phyloP scores from a whole-genome alignment of 2,113 vertebrate genomes.

The Platysternon megacephalum region DNA sequence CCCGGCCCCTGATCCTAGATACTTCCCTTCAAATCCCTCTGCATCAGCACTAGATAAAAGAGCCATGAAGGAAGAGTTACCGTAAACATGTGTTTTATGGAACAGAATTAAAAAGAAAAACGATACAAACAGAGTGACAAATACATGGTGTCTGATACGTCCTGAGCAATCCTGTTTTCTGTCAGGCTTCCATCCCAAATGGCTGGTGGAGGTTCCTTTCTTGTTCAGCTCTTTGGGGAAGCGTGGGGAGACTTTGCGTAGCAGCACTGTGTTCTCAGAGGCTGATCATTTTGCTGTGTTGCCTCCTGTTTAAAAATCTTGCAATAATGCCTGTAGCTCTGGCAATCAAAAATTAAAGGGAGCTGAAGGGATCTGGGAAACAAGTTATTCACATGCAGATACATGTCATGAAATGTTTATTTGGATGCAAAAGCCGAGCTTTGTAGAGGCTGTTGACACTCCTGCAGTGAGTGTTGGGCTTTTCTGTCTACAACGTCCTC shows the following conservation, averaged over 20 bases:
- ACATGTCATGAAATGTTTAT: neutral
- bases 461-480: neutral
- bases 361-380: neutral
- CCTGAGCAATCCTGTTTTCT: neutral
- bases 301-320: neutral
- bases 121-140: neutral
- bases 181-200: neutral
- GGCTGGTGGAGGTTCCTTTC: neutral
- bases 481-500: neutral
- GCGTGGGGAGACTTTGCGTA: neutral
- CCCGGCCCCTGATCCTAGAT: neutral
- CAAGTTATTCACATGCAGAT: neutral
- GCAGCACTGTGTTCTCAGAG: rapidly evolving
- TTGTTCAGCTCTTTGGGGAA: neutral
- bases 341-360: neutral
- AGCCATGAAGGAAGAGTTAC: neutral
- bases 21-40: neutral
- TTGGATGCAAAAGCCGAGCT: neutral
- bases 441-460: neutral
- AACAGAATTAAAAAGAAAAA: neutral
- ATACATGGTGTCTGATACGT: neutral
- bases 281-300: neutral
- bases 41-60: neutral
- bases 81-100: neutral
- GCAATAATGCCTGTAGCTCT: neutral